Conservation (phyloP, 2,888 invertebrate species). For the Tiliacea citrago region DNA sequence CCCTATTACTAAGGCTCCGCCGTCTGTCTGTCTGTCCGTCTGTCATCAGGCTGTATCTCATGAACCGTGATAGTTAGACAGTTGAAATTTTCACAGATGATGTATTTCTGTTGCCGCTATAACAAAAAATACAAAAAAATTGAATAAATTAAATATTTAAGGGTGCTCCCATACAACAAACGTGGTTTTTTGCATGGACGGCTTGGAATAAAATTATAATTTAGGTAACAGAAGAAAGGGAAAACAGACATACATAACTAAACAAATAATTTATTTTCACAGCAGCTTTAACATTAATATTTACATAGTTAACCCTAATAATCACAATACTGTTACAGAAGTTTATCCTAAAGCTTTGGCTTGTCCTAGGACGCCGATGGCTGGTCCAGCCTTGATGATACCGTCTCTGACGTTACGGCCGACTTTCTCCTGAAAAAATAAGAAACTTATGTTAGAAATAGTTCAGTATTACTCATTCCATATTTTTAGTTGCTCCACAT, state of each 20-base stretch:
- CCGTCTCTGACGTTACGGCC: constrained; percentile 80
- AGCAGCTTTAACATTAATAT: constrained; percentile 19
- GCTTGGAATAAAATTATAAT: too few relatives aligned
- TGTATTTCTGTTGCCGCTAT: too few relatives aligned
- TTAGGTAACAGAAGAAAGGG: not conserved
- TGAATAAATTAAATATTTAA: too few relatives aligned
- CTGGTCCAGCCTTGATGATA: constrained; percentile 80
- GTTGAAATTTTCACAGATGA: too few relatives aligned
- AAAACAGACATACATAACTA: not conserved
- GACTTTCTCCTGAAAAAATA: constrained; percentile 75
- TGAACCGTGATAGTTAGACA: too few relatives aligned
- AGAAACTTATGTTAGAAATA: not conserved
- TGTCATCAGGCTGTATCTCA: too few relatives aligned
- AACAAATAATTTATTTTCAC: constrained; percentile 34
- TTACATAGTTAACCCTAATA: constrained; percentile 4
- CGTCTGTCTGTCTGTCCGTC: too few relatives aligned
- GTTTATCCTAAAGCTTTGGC: constrained; percentile 70
- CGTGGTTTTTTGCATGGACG: too few relatives aligned
- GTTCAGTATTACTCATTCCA: not conserved
- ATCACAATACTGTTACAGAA: not conserved
- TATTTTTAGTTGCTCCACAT: too few relatives aligned
- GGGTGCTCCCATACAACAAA: too few relatives aligned
- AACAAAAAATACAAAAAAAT: too few relatives aligned
- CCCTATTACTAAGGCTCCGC: too few relatives aligned
- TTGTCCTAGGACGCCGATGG: constrained; percentile 75